Evolutionary conservation across 2,797 vertebrate species (phyloP), one percentile per base, ranked within the genome.

Genomic region (Betta splendens): DNA sequence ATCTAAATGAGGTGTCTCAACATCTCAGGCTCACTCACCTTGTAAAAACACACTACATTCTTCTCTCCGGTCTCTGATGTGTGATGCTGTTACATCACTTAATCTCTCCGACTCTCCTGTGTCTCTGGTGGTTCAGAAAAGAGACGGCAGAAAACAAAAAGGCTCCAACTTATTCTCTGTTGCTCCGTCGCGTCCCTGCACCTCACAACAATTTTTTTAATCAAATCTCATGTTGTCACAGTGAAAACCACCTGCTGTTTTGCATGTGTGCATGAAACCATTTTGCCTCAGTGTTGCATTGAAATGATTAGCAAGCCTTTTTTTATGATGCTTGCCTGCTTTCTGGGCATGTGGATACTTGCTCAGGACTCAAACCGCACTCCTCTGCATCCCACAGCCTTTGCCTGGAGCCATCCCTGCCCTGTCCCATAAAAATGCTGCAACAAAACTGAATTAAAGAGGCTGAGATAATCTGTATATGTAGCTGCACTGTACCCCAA

Each of bases 1-100:
- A 93, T 92, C 90, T 92, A 92, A 93, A 92, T 81, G 86, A 92
- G 91, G 92, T 80, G 80, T 82, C 79, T 89, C 91, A 87, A 84
- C 89, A 84, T 87, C 81, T 82, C 66, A 36, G 54, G 43, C 62
- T 47, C 18, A 18, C 70, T 77, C 72, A 72, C 75, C 72, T 83
- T 70, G 39, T 77, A 61, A 62, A 80, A 84, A 90, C 61, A 60
- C 57, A 53, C 56, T 44, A 26, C 50, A 48, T 40, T 48, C 58
- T 45, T 51, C 51, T 67, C 28, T 44, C 0, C n/a, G 29, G 46
- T 69, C 52, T 64, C 58, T 66, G 58, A 67, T 61, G 58, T 68
- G 49, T 47, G 42, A 72, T 23, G 50, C 50, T 37, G 23, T 75
- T 72, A 45, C 71, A 65, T 80, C 69, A 65, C 55, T 62, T 33